A percentile compares a stretch with the other conserved stretches of the same genome.
Evolutionary conservation across 2,113 vertebrate species (phyloP).

Genomic region (Pithys albifrons): DNA sequence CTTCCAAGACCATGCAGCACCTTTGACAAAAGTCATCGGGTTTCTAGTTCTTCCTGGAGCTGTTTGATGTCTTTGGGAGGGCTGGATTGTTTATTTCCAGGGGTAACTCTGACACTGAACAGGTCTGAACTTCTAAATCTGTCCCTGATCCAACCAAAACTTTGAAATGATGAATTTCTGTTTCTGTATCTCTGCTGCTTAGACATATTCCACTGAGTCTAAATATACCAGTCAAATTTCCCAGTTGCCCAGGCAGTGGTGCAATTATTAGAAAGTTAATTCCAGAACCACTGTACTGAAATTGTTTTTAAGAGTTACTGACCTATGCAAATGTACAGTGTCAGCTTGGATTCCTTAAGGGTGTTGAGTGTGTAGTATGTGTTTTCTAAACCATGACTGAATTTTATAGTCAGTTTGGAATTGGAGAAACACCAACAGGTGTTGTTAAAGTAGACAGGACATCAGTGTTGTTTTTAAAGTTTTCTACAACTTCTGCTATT

Average conservation of each 20-base stretch:
- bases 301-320: not conserved
- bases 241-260: not conserved
- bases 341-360: not conserved
- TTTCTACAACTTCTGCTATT: not conserved
- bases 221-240: conserved; percentile 4
- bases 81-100: not conserved
- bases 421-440: not conserved
- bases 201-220: not conserved
- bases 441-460: not conserved
- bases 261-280: conserved; percentile 3
- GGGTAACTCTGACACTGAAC: not conserved
- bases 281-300: not conserved
- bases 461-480: not conserved
- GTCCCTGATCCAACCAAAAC: not conserved
- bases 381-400: not conserved
- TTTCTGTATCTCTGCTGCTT: not conserved
- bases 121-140: not conserved
- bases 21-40: not conserved
- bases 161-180: not conserved
- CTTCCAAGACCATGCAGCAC: not conserved
- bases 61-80: not conserved
- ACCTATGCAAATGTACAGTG: not conserved
- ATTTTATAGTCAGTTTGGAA: not conserved
- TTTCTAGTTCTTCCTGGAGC: not conserved
- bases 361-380: not conserved